These are phyloP conservation scores for Hemiscyllium ocellatum DNA, from an alignment of 2,113 vertebrate species.

Conservation along the genomic window DNA sequence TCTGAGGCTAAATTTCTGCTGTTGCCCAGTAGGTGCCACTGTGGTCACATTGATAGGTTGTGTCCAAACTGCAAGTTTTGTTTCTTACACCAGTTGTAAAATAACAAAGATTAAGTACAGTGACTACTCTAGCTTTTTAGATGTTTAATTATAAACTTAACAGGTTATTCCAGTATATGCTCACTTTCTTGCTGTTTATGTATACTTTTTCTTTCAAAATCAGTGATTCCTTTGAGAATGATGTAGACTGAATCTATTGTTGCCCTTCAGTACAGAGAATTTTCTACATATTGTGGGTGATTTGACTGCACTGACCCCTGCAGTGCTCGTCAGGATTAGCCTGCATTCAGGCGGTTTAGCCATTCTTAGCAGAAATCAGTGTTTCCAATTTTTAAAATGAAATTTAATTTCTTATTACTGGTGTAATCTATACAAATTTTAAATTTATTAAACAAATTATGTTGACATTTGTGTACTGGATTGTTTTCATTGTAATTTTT, in stretches of 20 bases:
- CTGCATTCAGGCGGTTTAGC: background rate
- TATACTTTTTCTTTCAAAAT: too few relatives aligned
- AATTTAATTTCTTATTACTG: background rate
- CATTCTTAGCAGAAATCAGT: background rate
- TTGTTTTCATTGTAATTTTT: background rate
- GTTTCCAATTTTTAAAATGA: background rate
- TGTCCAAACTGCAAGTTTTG: too few relatives aligned
- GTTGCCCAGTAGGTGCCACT: too few relatives aligned
- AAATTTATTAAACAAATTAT: constrained; percentile 2
- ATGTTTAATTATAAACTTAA: too few relatives aligned
- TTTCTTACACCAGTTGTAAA: too few relatives aligned
- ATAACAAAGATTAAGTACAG: too few relatives aligned
- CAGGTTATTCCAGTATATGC: background rate
- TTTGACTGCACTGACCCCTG: too few relatives aligned
- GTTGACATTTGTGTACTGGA: background rate
- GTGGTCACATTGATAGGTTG: too few relatives aligned
- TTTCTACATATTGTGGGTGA: background rate
- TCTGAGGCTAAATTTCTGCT: too few relatives aligned
- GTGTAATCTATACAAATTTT: background rate
- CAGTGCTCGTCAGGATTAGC: background rate
- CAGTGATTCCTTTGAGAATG: background rate
- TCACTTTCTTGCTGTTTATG: background rate
- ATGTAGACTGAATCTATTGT: background rate
- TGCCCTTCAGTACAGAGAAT: background rate
- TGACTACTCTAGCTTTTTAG: too few relatives aligned